Percentiles rank a stretch among this genome's conserved stretches.
Evolutionary conservation across 2,113 vertebrate species (phyloP).

Genomic region (Psettodes erumei): DNA sequence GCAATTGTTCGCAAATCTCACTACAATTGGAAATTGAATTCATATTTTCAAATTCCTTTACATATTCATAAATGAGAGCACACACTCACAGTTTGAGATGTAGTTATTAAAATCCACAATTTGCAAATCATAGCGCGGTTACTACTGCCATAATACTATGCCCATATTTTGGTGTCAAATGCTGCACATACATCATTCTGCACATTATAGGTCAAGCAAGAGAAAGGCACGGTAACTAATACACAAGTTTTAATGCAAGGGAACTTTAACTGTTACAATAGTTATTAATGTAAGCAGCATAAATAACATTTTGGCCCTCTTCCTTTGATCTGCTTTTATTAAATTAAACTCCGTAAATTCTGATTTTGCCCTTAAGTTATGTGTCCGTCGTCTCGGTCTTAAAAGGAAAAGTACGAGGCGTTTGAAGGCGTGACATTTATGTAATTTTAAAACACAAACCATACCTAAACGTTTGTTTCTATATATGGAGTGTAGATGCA

Average conservation of each 20-base stretch:
- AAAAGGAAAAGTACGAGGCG: background rate
- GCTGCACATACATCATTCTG: background rate
- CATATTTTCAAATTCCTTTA: background rate
- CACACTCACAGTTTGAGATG: background rate
- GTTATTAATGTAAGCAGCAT: background rate
- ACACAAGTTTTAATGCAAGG: background rate
- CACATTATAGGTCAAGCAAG: background rate
- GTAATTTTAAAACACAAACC: background rate
- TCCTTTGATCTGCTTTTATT: background rate
- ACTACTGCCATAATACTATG: background rate
- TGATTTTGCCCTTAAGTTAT: background rate
- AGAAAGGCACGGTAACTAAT: too few relatives aligned
- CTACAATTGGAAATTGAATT: background rate
- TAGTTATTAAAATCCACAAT: too few relatives aligned
- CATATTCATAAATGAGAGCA: background rate
- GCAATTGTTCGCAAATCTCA: background rate
- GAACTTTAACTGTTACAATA: background rate
- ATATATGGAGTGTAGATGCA: conserved; percentile 62
- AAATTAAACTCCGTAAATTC: background rate
- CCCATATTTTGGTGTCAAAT: background rate
- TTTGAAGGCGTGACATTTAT: background rate
- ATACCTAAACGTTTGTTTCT: conserved; percentile 36
- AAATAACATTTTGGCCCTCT: background rate
- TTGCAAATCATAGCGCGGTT: background rate
- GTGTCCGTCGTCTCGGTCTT: background rate